These are phyloP conservation scores for Tiliacea aurago DNA, from an alignment of 2,888 invertebrate species.

Conservation along the genomic window DNA sequence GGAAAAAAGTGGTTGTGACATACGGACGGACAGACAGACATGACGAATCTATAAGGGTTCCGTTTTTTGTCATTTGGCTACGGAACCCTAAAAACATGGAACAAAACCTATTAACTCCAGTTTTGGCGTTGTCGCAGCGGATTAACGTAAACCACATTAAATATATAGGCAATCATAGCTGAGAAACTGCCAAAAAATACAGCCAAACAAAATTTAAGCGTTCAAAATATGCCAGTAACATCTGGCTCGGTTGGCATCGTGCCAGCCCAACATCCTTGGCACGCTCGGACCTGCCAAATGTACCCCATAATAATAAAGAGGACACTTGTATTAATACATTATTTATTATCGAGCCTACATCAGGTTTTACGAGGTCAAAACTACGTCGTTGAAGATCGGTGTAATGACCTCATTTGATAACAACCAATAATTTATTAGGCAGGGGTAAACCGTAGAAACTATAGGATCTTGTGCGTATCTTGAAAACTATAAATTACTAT, in stretches of 20 bases:
- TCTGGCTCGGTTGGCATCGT: conserved; percentile 66
- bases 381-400: conserved; percentile 31
- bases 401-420: conserved; percentile 27
- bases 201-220: conserved; percentile 50
- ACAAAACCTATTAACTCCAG: conserved; percentile 16
- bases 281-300: conserved; percentile 63
- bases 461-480: not conserved
- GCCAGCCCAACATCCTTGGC: conserved; percentile 61
- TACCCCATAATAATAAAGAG: conserved; percentile 55
- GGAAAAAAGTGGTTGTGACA: too few species aligned
- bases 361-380: conserved; percentile 43
- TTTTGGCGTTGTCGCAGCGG: conserved; percentile 29
- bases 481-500: conserved; percentile 13
- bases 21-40: too few species aligned
- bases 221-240: conserved; percentile 57
- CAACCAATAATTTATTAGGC: conserved; percentile 23
- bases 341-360: conserved; percentile 44
- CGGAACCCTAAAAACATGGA: too few species aligned
- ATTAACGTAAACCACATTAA: conserved; percentile 45
- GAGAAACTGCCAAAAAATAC: conserved; percentile 55
- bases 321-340: conserved; percentile 53
- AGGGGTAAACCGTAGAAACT: not conserved
- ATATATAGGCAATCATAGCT: conserved; percentile 48
- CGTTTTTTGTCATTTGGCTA: too few species aligned
- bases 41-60: too few species aligned